phyloP scores from a whole-genome alignment of 2,797 vertebrate species.

The Micropoecilia bifurca region DNA sequence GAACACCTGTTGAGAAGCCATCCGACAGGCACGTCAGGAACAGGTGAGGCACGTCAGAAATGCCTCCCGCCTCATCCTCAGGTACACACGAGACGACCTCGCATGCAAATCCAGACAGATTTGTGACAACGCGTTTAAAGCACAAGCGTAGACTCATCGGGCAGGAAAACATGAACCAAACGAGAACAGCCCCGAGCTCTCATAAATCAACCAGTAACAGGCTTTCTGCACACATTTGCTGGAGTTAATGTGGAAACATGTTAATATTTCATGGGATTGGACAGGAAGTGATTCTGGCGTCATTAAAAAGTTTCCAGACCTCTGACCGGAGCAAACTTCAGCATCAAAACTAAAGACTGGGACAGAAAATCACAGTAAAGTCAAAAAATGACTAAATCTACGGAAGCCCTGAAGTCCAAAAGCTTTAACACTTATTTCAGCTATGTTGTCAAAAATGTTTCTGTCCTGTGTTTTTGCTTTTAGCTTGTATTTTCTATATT shows the following conservation, averaged over 20 bases:
- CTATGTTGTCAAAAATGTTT: neutral
- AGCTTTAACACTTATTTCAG: neutral
- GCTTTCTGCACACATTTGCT: constrained; percentile 47
- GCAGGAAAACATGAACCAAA: constrained; percentile 45
- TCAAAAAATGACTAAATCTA: too few species aligned
- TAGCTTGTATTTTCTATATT: neutral
- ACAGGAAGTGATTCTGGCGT: constrained; percentile 26
- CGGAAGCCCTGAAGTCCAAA: neutral
- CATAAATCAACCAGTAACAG: constrained; percentile 36
- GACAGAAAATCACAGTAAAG: neutral
- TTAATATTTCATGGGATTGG: constrained; percentile 47
- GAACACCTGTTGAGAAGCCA: constrained; percentile 54
- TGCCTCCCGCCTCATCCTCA: constrained; percentile 5
- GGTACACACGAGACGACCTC: constrained; percentile 2
- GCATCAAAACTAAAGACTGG: too few species aligned
- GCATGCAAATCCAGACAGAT: neutral
- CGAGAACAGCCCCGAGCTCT: constrained; percentile 31
- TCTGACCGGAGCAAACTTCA: constrained; percentile 15
- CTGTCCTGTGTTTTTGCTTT: neutral
- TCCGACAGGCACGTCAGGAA: constrained; percentile 28
- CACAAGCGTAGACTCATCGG: constrained; percentile 14
- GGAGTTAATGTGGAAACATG: constrained; percentile 38
- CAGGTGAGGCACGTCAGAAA: constrained; percentile 3
- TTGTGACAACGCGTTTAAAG: constrained; percentile 1
- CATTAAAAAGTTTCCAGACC: constrained; percentile 36